phyloP scores from a whole-genome alignment of 2,797 vertebrate genomes.

The Sebastes trivittatus region DNA sequence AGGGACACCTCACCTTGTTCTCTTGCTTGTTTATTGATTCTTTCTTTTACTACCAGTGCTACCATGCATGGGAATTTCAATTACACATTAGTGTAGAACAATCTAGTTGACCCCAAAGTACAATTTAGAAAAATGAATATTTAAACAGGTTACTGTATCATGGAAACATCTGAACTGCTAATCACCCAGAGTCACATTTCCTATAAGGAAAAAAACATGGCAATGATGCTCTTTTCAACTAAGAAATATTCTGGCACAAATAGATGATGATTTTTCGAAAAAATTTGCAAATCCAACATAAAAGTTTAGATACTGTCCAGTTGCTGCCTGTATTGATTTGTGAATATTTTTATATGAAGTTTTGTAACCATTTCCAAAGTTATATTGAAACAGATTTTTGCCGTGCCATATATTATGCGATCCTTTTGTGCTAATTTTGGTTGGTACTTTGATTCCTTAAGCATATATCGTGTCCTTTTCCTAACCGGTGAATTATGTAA shows the following conservation, averaged over 20 bases:
- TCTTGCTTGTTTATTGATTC: not conserved
- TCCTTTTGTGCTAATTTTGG: not conserved
- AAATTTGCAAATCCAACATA: not conserved
- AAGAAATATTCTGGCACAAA: not conserved
- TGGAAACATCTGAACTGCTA: not conserved
- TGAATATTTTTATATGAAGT: not conserved
- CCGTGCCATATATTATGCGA: not conserved
- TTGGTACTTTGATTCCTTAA: not conserved
- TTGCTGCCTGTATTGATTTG: not conserved
- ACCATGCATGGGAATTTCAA: not conserved
- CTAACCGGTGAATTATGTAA: constrained; percentile 17
- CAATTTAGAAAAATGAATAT: not conserved
- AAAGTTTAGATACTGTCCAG: not conserved
- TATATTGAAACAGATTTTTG: not conserved
- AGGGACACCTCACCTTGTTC: not conserved
- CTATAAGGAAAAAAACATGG: not conserved
- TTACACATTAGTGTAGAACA: not conserved
- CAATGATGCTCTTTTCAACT: not conserved
- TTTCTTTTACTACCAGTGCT: not conserved
- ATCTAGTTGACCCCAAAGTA: not conserved
- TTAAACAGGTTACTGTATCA: not conserved
- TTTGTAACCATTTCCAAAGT: not conserved
- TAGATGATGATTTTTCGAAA: not conserved
- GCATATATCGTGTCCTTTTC: not conserved
- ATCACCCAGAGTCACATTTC: not conserved